Percentiles rank a stretch among this genome's conserved stretches.
Conservation (phyloP, 2,888 invertebrate genomes). For the Hyles lineata region DNA sequence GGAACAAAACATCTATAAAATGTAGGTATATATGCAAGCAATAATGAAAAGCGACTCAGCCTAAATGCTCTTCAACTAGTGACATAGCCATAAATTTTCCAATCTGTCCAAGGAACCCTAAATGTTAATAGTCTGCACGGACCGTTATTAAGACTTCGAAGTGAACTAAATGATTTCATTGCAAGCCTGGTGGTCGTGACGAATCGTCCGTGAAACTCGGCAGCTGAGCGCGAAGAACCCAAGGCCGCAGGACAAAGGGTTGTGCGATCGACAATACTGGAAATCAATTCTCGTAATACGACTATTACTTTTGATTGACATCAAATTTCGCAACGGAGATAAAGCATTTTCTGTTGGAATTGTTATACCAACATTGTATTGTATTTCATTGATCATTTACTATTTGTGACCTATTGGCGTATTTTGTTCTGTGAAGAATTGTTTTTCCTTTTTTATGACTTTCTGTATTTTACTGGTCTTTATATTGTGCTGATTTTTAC, state of each 20-base stretch:
- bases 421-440: not conserved
- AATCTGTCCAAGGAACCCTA: not conserved
- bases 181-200: constrained; percentile 13
- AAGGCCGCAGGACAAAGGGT: constrained; percentile 18
- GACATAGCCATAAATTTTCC: not conserved
- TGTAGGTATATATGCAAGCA: too few relatives aligned
- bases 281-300: not conserved
- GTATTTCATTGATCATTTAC: too few relatives aligned
- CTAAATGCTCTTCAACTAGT: too few relatives aligned
- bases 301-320: not conserved
- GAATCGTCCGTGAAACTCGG: constrained; percentile 23
- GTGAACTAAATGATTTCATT: constrained; percentile 26
- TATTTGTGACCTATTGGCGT: too few relatives aligned
- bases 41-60: too few relatives aligned
- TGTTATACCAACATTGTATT: too few relatives aligned
- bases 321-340: not conserved
- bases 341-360: too few relatives aligned
- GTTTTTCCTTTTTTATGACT: not conserved
- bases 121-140: constrained; percentile 3
- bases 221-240: constrained; percentile 1
- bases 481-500: too few relatives aligned
- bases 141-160: constrained; percentile 13
- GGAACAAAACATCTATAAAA: too few relatives aligned
- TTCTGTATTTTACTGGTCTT: too few relatives aligned
- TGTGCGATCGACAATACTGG: not conserved